Percentiles rank a stretch among this genome's conserved stretches.
phyloP scores from a whole-genome alignment of 2,888 invertebrate species.

The Synergus itoensis region DNA sequence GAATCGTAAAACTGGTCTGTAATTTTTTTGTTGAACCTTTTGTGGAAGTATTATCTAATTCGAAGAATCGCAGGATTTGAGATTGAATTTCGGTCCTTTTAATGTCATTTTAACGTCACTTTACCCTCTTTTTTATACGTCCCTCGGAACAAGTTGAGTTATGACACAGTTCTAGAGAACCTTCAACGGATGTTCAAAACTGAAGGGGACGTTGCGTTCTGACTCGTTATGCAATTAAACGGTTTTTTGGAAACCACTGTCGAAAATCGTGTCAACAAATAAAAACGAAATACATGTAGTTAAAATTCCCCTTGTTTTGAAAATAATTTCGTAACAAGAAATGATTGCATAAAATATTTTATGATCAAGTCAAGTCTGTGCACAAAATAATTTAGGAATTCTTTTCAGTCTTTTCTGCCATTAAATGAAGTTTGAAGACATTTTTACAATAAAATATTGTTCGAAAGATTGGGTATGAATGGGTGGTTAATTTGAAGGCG shows the following conservation, averaged over 20 bases:
- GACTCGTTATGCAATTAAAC: constrained; percentile 40
- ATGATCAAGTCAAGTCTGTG: background rate
- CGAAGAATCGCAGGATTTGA: constrained; percentile 31
- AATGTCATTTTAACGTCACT: constrained; percentile 40
- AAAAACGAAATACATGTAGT: background rate
- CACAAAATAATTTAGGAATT: background rate
- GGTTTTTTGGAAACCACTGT: background rate
- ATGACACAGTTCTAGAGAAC: constrained; percentile 40
- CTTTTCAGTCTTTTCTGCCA: background rate
- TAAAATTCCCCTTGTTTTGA: background rate
- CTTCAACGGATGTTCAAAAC: constrained; percentile 38
- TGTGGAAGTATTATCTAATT: constrained; percentile 33
- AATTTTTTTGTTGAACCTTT: constrained; percentile 10
- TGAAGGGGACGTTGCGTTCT: constrained; percentile 37
- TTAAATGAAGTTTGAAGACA: background rate
- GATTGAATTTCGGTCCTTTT: constrained; percentile 37
- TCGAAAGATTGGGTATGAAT: constrained; percentile 49
- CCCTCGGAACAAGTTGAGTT: constrained; percentile 39
- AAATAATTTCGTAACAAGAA: background rate
- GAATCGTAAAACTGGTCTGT: constrained; percentile 11
- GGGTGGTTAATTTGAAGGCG: constrained; percentile 63
- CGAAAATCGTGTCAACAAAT: background rate
- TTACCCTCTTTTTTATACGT: constrained; percentile 37
- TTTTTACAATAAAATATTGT: background rate
- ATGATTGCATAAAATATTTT: background rate